These are phyloP conservation scores for Agrotis ipsilon DNA, from an alignment of 2,888 invertebrate species.

Conservation along the genomic window DNA sequence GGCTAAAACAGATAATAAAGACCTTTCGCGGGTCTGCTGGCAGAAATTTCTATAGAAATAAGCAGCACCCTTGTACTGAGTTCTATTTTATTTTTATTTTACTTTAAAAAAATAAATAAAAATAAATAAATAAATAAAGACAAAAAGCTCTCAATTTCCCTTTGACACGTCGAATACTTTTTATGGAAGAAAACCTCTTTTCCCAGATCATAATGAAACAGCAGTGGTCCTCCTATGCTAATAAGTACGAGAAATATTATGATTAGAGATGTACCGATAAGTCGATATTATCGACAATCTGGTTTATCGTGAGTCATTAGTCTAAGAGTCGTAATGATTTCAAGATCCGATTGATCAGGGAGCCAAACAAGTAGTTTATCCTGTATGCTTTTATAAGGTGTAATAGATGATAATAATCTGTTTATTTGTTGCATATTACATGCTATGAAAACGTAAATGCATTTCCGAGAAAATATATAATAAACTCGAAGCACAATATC, in stretches of 20 bases:
- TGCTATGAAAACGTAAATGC: slow-evolving; percentile 4
- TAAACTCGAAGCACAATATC: slow-evolving; percentile 26
- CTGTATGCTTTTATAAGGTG: slow-evolving; percentile 1
- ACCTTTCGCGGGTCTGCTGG: no score
- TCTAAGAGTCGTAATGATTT: slow-evolving; percentile 14
- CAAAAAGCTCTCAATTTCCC: no score
- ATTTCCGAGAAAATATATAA: slow-evolving; percentile 20
- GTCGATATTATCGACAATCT: slow-evolving; percentile 31
- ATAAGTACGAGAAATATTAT: slow-evolving; percentile 31
- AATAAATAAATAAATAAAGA: no score
- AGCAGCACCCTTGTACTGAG: no score
- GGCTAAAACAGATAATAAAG: no score
- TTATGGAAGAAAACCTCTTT: background rate
- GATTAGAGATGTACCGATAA: slow-evolving; percentile 54
- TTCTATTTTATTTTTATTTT: no score
- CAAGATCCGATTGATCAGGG: slow-evolving; percentile 23
- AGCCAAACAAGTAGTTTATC: background rate
- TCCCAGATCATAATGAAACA: background rate
- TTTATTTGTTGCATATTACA: slow-evolving; percentile 1
- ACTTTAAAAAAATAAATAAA: no score
- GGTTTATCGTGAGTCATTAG: slow-evolving; percentile 27
- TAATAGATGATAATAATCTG: background rate
- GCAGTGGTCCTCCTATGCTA: slow-evolving; percentile 13
- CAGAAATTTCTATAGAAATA: no score
- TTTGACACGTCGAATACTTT: background rate